Evolutionary conservation across 2,888 invertebrate genomes (phyloP), one percentile per base, ranked within the genome.

Genomic region (Cosmia pyralina): DNA sequence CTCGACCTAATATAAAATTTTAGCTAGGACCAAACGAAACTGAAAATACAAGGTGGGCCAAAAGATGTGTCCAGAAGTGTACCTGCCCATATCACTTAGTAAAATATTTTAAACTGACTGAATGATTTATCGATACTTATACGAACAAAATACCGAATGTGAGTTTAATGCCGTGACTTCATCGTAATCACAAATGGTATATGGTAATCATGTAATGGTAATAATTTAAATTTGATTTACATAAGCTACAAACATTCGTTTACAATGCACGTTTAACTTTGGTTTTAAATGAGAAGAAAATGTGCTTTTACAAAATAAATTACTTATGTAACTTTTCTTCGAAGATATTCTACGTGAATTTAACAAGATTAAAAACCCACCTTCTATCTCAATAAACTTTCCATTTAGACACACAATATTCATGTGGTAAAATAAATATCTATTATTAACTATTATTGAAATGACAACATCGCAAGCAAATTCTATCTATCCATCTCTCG

Each of bases 131-230:
- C 34, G 83, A 80, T 76, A 75, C 64, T 79, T 71, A 81, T 79
- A 82, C 69, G 63, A 65, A 60, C 60, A 68, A 81, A 76, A 79
- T 88, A 86, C 71, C 71, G 81, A 86, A 79, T 86, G 85, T 86
- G 65, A 85, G 78, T 77, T 83, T 85, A 86, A 86, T 83, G 83
- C 79, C 85, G 75, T 81, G 85, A 77, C 81, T 83, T 72, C 72
- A 55, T 68, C 72, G 75, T 75, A 76, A 85, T 87, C 85, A 78
- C 76, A 82, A 79, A 83, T 85, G 77, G 81, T 79, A 79, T 87
- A 87, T 86, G 85, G 83, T 86, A 85, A 86, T 83, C 77, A 71
- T 77, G 64, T 74, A 75, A n/a, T n/a, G n/a, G 75, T 73, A 76
- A 69, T 75, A 85, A 81, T 83, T 83, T 75, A 77, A 75, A 69